Conservation (phyloP, 1,140 invertebrate genomes). For the Trichonephila clavata region DNA sequence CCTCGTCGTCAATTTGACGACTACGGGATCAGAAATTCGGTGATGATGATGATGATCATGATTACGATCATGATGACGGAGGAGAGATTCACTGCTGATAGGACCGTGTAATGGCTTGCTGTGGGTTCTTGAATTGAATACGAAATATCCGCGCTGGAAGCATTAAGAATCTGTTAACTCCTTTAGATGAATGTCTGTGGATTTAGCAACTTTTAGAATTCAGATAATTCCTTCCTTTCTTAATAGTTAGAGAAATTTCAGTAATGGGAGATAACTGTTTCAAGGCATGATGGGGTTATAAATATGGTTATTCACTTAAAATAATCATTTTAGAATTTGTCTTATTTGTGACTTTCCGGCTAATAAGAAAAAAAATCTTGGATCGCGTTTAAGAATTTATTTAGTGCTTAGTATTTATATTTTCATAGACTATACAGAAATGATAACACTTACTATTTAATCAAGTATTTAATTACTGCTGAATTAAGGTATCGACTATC, state of each 20-base stretch:
- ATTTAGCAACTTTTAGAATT: conserved; percentile 24
- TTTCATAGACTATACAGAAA: too few species aligned
- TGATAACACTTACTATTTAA: too few species aligned
- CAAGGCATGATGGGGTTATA: not conserved
- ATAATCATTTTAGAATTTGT: not conserved
- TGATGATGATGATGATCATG: conserved; percentile 55
- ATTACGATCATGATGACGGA: not conserved
- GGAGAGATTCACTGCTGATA: conserved; percentile 44
- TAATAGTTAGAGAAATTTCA: not conserved
- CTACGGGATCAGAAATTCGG: conserved; percentile 63
- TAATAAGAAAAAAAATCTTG: too few species aligned
- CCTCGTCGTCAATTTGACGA: conserved; percentile 56
- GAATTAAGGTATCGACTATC: too few species aligned
- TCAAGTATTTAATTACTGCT: too few species aligned
- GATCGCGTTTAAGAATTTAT: too few species aligned
- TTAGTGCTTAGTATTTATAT: too few species aligned
- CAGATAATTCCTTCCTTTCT: not conserved
- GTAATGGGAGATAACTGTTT: not conserved
- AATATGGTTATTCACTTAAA: too few species aligned
- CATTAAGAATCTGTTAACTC: conserved; percentile 48
- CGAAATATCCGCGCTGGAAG: conserved; percentile 15
- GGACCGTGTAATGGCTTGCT: conserved; percentile 12
- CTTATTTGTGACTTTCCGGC: too few species aligned
- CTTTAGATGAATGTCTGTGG: not conserved
- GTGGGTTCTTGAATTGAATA: conserved; percentile 2